Conservation (phyloP, 2,113 vertebrate genomes). For the Rafetus swinhoei region DNA sequence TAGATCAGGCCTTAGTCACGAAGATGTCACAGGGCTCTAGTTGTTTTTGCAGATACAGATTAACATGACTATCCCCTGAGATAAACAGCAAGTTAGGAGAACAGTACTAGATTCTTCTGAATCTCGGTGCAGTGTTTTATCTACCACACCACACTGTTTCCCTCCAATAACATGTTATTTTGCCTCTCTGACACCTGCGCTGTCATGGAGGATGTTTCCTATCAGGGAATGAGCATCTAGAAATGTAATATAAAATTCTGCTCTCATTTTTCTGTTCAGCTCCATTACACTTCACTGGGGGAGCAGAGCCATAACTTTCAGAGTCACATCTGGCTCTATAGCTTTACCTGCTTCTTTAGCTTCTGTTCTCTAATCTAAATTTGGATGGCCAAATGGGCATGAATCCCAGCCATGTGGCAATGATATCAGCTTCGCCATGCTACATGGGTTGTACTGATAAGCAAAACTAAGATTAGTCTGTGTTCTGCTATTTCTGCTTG, state of each 20-base stretch:
- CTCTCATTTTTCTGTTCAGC: background rate
- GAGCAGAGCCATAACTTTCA: background rate
- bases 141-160: background rate
- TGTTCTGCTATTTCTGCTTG: slow-evolving; percentile 18
- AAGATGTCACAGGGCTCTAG: too few species aligned
- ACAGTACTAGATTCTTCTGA: background rate
- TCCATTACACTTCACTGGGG: background rate
- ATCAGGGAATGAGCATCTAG: background rate
- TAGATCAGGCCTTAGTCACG: too few species aligned
- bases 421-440: background rate
- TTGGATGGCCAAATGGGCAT: background rate
- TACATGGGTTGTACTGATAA: background rate
- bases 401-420: background rate
- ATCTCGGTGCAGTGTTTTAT: background rate
- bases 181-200: slow-evolving; percentile 7
- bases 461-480: background rate
- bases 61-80: too few species aligned
- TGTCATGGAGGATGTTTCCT: background rate
- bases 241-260: background rate
- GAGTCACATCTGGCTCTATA: background rate
- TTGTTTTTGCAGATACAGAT: background rate
- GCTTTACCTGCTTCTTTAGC: background rate
- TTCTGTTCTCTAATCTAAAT: background rate
- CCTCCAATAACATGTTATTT: background rate
- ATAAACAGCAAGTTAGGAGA: background rate